These are phyloP conservation scores for Chrysolina oricalcia DNA, from an alignment of 2,888 invertebrate genomes.

Conservation along the genomic window DNA sequence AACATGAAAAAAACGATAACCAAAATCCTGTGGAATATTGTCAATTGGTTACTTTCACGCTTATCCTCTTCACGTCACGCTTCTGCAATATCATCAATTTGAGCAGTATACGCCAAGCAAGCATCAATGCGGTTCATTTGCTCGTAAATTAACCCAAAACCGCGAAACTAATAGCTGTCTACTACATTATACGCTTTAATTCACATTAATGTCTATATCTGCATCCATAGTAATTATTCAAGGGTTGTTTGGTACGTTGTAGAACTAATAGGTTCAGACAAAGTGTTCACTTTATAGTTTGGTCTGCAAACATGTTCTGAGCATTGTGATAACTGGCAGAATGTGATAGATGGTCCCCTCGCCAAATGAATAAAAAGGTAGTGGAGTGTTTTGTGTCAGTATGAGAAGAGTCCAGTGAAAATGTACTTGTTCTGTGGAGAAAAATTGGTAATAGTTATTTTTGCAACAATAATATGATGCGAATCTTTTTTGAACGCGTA, in stretches of 20 bases:
- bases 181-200: slow-evolving; percentile 15
- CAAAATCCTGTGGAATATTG: no score
- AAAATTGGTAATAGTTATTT: no score
- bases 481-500: no score
- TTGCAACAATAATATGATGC: no score
- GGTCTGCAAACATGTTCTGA: neutral
- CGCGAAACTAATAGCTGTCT: slow-evolving; percentile 27
- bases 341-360: no score
- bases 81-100: no score
- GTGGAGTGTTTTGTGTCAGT: no score
- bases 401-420: no score
- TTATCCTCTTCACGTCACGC: neutral
- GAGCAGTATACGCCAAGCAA: neutral
- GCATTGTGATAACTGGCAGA: neutral
- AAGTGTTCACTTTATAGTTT: neutral
- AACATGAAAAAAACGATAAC: no score
- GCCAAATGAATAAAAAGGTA: no score
- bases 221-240: slow-evolving; percentile 17
- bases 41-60: no score
- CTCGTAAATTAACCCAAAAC: slow-evolving; percentile 44
- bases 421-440: no score
- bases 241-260: slow-evolving; percentile 3
- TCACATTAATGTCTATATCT: slow-evolving; percentile 15
- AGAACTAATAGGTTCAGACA: neutral
- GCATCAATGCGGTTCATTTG: slow-evolving; percentile 36